Conservation (phyloP, 1,140 invertebrate species). For the Bombus haemorrhoidalis region DNA sequence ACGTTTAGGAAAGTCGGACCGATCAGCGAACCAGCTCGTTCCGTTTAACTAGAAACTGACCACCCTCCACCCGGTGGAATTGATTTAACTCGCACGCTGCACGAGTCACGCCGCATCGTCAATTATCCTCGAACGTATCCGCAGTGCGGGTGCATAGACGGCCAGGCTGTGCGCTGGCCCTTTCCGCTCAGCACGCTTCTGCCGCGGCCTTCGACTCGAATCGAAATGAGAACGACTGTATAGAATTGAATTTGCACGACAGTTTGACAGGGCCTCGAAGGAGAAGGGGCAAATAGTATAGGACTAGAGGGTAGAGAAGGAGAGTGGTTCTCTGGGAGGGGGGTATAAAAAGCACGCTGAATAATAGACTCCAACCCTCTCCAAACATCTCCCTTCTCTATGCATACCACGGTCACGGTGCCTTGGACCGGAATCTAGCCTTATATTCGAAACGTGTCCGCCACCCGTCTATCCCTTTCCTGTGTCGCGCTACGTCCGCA, state of each 20-base stretch:
- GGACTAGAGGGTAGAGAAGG: slow-evolving; percentile 31
- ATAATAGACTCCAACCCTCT: slow-evolving; percentile 81
- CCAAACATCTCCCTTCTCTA: slow-evolving; percentile 77
- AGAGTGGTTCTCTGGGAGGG: not conserved
- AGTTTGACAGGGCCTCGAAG: slow-evolving; percentile 76
- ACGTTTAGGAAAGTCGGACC: slow-evolving; percentile 10
- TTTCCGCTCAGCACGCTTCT: slow-evolving; percentile 22
- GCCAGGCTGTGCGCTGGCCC: not conserved
- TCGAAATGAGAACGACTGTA: slow-evolving; percentile 78
- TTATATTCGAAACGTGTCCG: slow-evolving; percentile 66
- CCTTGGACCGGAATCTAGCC: slow-evolving; percentile 70
- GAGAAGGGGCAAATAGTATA: slow-evolving; percentile 58
- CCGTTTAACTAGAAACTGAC: slow-evolving; percentile 42
- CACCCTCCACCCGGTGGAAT: slow-evolving; percentile 25
- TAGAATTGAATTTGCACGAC: slow-evolving; percentile 79
- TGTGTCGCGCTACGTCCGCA: slow-evolving; percentile 33
- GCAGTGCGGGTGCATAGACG: slow-evolving; percentile 31
- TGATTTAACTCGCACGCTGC: slow-evolving; percentile 48
- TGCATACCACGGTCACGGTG: slow-evolving; percentile 71
- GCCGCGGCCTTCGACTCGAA: not conserved
- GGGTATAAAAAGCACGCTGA: slow-evolving; percentile 80
- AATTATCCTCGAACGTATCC: slow-evolving; percentile 54
- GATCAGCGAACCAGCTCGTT: slow-evolving; percentile 8
- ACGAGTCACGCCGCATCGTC: slow-evolving; percentile 48
- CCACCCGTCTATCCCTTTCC: slow-evolving; percentile 4